Evolutionary conservation across 2,888 invertebrate species (phyloP), one percentile per base, ranked within the genome.

Genomic region (Strigamia crassipes): DNA sequence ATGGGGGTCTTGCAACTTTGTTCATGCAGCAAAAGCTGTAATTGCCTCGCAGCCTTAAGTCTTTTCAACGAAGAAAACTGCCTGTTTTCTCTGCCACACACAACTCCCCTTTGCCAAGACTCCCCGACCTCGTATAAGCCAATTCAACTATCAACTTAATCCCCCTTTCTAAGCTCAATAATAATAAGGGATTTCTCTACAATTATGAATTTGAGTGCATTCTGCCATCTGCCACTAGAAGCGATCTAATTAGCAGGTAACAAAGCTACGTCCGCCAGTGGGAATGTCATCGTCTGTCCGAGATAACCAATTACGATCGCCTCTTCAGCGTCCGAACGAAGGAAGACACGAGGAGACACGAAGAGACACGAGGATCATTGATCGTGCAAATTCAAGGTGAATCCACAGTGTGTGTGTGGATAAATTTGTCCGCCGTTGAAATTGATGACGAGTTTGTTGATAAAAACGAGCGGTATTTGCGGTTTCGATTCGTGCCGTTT

Each of bases 21-120:
- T 73, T 73, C 73, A 73, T 73, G 73, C 73, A 73, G 73, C 73
- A 73, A 73, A 73, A 73, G 73, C 73, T 31, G 73, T 73, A 73
- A 73, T 73, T 73, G 73, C 27, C 73, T 73, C 27, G 27, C 27
- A 31, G 73, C 31, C 73, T 73, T 73, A 73, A 73, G 31, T 31
- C 73, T 27, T n/a, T 18, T 8, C 21, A 56, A 56, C 73, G 31
- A 56, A 56, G 18, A 73, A 73, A 66, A 73, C 27, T 31, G 73
- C 23, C 61, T 73, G 73, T 73, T 73, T 73, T 73, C 27, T 13
- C 31, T 73, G 73, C 73, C 73, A 73, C 73, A 31, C 27, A 73
- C 27, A 31, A 31, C 73, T 31, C 73, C 73, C 56, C 56, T 56
- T 56, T 56, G 56, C 56, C 56, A 56, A 56, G 8, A 18, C 56